phyloP scores from a whole-genome alignment of 2,113 vertebrate genomes.

The Oceanites oceanicus region DNA sequence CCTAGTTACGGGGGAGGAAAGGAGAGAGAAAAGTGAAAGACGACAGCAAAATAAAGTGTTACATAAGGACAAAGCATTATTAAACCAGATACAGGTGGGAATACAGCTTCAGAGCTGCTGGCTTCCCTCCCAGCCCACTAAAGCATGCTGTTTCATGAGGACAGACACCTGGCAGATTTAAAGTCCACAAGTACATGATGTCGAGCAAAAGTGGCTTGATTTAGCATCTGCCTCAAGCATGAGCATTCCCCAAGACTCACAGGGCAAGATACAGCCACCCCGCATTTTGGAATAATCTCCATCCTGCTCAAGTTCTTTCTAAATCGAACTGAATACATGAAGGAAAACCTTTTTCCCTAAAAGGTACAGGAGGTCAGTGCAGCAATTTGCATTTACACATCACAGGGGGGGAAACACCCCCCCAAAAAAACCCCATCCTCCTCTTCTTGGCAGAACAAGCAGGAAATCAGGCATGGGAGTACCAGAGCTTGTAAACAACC shows the following conservation, averaged over 20 bases:
- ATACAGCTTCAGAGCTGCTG: not conserved
- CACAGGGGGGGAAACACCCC: accelerated
- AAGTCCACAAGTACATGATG: not conserved
- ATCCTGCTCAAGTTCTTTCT: not conserved
- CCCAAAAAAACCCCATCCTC: accelerated
- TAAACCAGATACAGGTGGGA: not conserved
- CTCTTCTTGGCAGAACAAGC: not conserved
- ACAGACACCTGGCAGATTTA: not conserved
- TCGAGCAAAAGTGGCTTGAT: not conserved
- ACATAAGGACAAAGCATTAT: not conserved
- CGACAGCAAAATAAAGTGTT: not conserved
- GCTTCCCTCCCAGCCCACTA: not conserved
- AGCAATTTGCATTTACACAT: not conserved
- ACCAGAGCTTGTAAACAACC: not conserved
- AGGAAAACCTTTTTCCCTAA: not conserved
- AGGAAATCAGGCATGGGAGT: not conserved
- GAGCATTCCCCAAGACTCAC: not conserved
- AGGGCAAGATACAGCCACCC: not conserved
- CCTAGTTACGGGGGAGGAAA: not conserved
- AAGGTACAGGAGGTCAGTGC: not conserved
- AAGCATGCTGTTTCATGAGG: not conserved
- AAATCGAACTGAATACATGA: not conserved
- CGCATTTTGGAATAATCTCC: not conserved
- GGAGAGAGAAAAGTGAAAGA: not conserved
- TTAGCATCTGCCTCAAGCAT: not conserved